Conservation (phyloP, 2,113 vertebrate species). For the Platysteira castanea region DNA sequence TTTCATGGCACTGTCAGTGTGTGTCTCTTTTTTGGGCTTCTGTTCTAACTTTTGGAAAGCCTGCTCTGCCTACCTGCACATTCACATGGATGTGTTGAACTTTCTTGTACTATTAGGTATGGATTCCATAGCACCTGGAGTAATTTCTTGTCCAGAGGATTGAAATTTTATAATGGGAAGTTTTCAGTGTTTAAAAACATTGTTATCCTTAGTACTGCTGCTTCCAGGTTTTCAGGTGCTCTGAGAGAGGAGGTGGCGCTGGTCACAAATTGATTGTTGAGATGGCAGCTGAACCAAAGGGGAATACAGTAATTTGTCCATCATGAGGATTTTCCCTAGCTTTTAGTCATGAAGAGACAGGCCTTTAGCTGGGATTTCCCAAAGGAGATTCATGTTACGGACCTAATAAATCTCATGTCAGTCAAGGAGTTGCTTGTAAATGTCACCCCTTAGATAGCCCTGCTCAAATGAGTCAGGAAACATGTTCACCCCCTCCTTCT, state of each 20-base stretch:
- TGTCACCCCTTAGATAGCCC: background rate
- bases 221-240: background rate
- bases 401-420: background rate
- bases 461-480: background rate
- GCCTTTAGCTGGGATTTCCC: background rate
- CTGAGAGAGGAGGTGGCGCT: background rate
- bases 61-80: background rate
- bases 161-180: background rate
- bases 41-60: background rate
- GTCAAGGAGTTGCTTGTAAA: background rate
- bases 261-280: background rate
- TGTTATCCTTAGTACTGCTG: background rate
- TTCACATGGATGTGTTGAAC: background rate
- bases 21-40: background rate
- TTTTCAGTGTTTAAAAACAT: background rate
- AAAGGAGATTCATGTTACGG: background rate
- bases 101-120: background rate
- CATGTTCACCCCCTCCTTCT: background rate
- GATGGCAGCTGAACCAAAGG: background rate
- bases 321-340: background rate
- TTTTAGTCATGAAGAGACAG: conserved; percentile 5
- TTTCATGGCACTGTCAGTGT: background rate
- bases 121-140: background rate
- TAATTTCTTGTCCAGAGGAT: background rate
- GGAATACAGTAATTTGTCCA: background rate